Evolutionary conservation across 1,140 invertebrate genomes (phyloP).

Genomic region (Trissolcus basalis): DNA sequence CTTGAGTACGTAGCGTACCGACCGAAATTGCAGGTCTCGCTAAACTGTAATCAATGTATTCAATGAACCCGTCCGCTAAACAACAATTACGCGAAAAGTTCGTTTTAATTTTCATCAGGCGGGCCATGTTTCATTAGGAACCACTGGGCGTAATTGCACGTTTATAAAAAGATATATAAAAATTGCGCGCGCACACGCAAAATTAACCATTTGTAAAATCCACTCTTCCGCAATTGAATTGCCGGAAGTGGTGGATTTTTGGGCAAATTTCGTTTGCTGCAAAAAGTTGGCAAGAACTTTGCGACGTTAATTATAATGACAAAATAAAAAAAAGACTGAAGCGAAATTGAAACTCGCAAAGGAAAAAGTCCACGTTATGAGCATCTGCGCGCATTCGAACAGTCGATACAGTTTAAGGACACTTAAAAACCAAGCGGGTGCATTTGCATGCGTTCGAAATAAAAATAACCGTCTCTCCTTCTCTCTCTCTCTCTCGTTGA

Average conservation of each 20-base stretch:
- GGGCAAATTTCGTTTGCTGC: constrained; percentile 1
- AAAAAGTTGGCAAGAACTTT: not conserved
- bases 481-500: constrained; percentile 4
- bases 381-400: no score
- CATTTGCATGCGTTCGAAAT: constrained; percentile 8
- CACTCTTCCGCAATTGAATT: not conserved
- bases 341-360: not conserved
- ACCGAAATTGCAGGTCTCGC: constrained; percentile 30
- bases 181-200: not conserved
- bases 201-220: constrained; percentile 9
- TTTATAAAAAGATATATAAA: constrained; percentile 2
- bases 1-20: constrained; percentile 10
- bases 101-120: constrained; percentile 29
- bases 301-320: not conserved
- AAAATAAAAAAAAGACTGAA: no score
- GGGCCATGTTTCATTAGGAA: constrained; percentile 8
- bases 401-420: constrained; percentile 1
- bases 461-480: constrained; percentile 19
- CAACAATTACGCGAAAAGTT: constrained; percentile 32
- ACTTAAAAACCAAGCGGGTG: not conserved
- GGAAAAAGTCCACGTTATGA: no score
- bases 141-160: constrained; percentile 20
- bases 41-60: constrained; percentile 46
- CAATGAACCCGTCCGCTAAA: constrained; percentile 21
- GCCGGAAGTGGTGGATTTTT: constrained; percentile 20